These are phyloP conservation scores for Ptychadena robeensis DNA, from an alignment of 2,797 vertebrate genomes.

Conservation along the genomic window DNA sequence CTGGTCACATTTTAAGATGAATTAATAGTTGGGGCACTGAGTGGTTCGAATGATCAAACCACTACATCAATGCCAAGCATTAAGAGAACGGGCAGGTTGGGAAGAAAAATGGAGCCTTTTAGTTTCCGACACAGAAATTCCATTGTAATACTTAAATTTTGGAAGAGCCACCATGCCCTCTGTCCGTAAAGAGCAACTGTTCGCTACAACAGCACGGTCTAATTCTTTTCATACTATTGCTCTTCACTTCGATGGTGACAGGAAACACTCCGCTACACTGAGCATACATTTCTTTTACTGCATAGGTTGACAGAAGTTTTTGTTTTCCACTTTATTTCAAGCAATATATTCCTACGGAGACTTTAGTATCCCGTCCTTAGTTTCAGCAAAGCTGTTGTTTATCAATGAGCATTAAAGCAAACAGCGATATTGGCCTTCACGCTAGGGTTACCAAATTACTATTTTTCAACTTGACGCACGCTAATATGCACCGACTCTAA, in stretches of 20 bases:
- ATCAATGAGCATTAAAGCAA: no score
- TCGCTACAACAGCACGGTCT: slow-evolving; percentile 49
- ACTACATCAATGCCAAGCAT: slow-evolving; percentile 6
- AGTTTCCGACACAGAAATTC: slow-evolving; percentile 36
- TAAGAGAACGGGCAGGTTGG: slow-evolving; percentile 22
- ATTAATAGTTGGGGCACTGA: slow-evolving; percentile 24
- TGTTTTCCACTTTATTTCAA: background rate
- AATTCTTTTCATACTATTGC: slow-evolving; percentile 48
- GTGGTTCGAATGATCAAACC: slow-evolving; percentile 33
- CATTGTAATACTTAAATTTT: slow-evolving; percentile 51
- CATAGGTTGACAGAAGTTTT: background rate
- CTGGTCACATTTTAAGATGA: slow-evolving; percentile 11
- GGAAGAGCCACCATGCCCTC: slow-evolving; percentile 18
- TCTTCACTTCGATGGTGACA: slow-evolving; percentile 34
- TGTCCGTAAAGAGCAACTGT: slow-evolving; percentile 25
- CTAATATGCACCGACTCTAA: no score
- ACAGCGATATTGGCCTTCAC: no score
- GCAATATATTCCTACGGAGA: background rate
- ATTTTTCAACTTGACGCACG: no score
- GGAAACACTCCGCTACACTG: slow-evolving; percentile 32
- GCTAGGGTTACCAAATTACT: no score
- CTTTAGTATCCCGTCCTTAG: background rate
- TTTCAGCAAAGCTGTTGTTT: background rate
- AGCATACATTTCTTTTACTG: background rate
- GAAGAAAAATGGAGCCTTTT: slow-evolving; percentile 26